Base-by-base conservation (phyloP, 2,888 invertebrate species). In the Sceliomorpha sp. region DNA sequence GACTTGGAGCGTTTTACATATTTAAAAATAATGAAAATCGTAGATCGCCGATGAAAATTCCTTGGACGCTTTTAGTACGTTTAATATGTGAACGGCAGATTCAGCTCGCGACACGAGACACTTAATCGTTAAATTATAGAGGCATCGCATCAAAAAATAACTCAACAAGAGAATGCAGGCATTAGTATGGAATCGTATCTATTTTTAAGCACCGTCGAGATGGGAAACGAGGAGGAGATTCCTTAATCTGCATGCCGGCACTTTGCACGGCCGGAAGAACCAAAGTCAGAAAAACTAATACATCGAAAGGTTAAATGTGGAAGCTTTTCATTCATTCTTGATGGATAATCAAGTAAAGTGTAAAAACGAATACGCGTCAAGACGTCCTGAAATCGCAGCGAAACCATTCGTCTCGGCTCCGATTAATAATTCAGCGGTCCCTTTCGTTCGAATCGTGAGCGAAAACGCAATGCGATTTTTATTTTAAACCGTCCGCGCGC, bases 41-140 rank as follows among this genome's bases (percentile, higher is more conserved):
- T n/a, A 36, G 44, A 44, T 40, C 50, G 10, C 26, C 55, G 51
- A 70, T 51, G 70, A 66, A 63, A 62, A 66, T 62, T 63, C 55
- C 66, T 62, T 44, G 58, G 66, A 70, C 70, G 66, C 62, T 71
- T 71, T 71, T 71, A 71, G 70, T 53, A 42, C 58, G 66, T 63
- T 71, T 40, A 71, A 59, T 67, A 67, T 63, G 66, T 63, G 56
- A 71, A 67, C 47, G 59, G 62, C 36, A 40, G 58, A 67, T 67
- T 63, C 63, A 40, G 58, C 44, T 71, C 70, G 53, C 53, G 66
- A 67, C 60, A 62, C 50, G 59, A 51, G 62, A 62, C 70, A 67
- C 66, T 58, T 66, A 66, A 70, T 66, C 53, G 56, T 59, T 62
- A 58, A 66, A 71, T 71, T 58, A 71, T 67, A 44, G 58, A 71